phyloP scores from a whole-genome alignment of 2,888 invertebrate species.

The Cetonia aurata region DNA sequence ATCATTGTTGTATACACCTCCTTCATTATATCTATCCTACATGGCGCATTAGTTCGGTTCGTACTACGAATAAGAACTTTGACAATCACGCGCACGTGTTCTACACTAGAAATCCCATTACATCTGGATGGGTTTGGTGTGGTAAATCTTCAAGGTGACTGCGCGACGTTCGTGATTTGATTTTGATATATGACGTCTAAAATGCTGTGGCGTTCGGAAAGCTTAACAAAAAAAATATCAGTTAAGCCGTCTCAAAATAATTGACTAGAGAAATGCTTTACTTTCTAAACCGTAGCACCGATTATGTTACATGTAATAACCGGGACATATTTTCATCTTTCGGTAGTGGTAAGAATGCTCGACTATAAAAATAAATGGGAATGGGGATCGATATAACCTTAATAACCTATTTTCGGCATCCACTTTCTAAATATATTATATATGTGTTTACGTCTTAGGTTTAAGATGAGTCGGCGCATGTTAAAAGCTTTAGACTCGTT shows the following conservation, averaged over 20 bases:
- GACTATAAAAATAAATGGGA: constrained; percentile 14
- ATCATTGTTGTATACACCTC: constrained; percentile 26
- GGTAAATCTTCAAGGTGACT: constrained; percentile 16
- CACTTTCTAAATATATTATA: constrained; percentile 22
- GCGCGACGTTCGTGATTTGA: constrained; percentile 17
- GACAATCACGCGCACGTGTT: constrained; percentile 32
- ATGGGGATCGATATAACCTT: not conserved
- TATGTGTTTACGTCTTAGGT: constrained; percentile 2
- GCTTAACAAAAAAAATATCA: not conserved
- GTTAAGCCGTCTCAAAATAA: not conserved
- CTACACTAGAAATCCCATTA: constrained; percentile 10
- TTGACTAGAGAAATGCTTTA: not conserved
- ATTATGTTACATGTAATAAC: not conserved
- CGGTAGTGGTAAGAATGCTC: not conserved
- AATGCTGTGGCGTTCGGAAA: constrained; percentile 9
- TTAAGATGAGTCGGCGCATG: not conserved
- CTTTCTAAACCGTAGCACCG: not conserved
- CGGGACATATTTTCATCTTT: not conserved
- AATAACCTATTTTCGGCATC: constrained; percentile 26
- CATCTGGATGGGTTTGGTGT: constrained; percentile 20
- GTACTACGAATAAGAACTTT: constrained; percentile 16
- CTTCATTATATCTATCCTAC: constrained; percentile 13
- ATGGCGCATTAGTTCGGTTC: constrained; percentile 22
- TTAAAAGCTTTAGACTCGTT: constrained; percentile 1
- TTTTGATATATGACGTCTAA: constrained; percentile 21